Conservation (phyloP, 2,888 invertebrate species). For the Chrysolina haemoptera region DNA sequence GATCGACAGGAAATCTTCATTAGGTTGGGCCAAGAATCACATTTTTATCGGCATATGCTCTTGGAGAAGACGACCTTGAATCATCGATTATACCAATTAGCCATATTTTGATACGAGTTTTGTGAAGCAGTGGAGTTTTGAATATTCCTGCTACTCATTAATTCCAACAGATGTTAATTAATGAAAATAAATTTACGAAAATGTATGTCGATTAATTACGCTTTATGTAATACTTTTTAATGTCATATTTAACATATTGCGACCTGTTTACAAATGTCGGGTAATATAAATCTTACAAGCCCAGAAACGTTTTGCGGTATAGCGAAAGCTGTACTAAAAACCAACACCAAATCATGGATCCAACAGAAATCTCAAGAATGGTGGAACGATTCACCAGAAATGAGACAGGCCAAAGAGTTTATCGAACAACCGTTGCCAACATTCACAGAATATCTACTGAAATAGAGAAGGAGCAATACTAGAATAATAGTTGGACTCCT, state of each 20-base stretch:
- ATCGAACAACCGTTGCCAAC: too few relatives aligned
- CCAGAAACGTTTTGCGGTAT: too few relatives aligned
- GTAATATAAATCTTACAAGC: not conserved
- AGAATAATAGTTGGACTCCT: too few relatives aligned
- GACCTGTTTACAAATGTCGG: not conserved
- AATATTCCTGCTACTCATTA: constrained; percentile 3
- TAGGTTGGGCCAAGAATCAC: not conserved
- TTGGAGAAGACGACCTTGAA: constrained; percentile 21
- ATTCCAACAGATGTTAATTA: constrained; percentile 12
- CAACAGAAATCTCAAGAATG: too few relatives aligned
- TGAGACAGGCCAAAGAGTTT: too few relatives aligned
- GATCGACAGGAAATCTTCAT: not conserved
- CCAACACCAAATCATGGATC: too few relatives aligned
- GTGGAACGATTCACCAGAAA: too few relatives aligned
- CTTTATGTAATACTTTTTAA: constrained; percentile 7
- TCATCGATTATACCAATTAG: constrained; percentile 24
- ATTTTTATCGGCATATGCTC: constrained; percentile 15
- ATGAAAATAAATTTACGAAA: constrained; percentile 5
- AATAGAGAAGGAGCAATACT: too few relatives aligned
- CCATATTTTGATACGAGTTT: constrained; percentile 23
- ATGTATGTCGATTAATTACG: constrained; percentile 8
- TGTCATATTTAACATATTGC: constrained; percentile 3
- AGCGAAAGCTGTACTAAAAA: too few relatives aligned
- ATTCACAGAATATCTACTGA: too few relatives aligned
- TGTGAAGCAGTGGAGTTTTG: not conserved